These are phyloP conservation scores for Gasteruption jaculator DNA, from an alignment of 2,888 invertebrate species.

Conservation along the genomic window DNA sequence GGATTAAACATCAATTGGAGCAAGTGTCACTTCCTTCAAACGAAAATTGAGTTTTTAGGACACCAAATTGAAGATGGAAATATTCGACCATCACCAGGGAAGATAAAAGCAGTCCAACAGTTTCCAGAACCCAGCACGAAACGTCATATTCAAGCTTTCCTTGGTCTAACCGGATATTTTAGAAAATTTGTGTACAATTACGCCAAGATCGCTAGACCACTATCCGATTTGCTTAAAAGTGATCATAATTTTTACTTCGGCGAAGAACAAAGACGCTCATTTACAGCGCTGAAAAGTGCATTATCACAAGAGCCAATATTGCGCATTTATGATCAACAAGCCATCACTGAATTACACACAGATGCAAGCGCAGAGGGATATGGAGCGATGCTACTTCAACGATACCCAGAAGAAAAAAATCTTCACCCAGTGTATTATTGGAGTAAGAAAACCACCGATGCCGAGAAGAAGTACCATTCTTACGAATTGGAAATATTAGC, in stretches of 20 bases:
- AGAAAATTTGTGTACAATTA: conserved; percentile 35
- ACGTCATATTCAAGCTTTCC: conserved; percentile 32
- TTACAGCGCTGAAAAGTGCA: conserved; percentile 1
- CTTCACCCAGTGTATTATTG: conserved; percentile 28
- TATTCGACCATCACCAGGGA: conserved; percentile 27
- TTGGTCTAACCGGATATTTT: conserved; percentile 38
- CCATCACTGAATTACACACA: conserved; percentile 21
- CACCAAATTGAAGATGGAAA: conserved; percentile 27
- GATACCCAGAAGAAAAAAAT: conserved; percentile 19
- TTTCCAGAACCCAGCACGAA: conserved; percentile 28
- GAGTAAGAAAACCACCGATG: conserved; percentile 25
- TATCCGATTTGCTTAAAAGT: conserved; percentile 27
- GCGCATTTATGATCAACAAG: conserved; percentile 14
- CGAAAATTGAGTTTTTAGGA: too few species aligned
- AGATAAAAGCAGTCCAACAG: conserved; percentile 24
- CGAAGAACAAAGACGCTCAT: conserved; percentile 1
- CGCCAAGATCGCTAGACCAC: conserved; percentile 34
- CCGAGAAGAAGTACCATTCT: conserved; percentile 26
- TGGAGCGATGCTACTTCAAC: conserved; percentile 26
- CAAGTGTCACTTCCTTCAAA: too few species aligned
- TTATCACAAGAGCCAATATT: conserved; percentile 13
- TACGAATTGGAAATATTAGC: conserved; percentile 33
- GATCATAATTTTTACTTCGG: conserved; percentile 7
- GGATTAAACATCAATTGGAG: too few species aligned
- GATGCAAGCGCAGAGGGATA: conserved; percentile 19